Evolutionary conservation across 2,888 invertebrate genomes (phyloP), one percentile per base, ranked within the genome.

Genomic region (Idaea straminata): DNA sequence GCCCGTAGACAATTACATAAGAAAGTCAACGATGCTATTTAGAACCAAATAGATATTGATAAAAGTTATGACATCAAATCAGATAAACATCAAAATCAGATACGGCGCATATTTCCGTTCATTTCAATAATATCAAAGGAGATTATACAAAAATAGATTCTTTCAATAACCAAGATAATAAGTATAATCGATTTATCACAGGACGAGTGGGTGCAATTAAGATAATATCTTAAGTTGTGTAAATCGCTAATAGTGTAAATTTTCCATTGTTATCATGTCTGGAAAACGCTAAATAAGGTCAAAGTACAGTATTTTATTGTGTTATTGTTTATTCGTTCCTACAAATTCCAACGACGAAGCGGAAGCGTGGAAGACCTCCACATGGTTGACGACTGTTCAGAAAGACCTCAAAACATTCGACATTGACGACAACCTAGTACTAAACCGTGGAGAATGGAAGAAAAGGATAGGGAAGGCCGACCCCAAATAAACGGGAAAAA

Each of bases 171-270:
- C 47, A 47, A 47, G 47, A 47, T 47, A 47, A 47, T 47, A 47
- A 47, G 47, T 47, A 47, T 47, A 47, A 47, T 47, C 47, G 47
- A 47, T 47, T 47, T 47, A 47, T 47, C 47, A 47, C 47, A 47
- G 47, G 47, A 47, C 47, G 47, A 47, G 4, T 47, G 7, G 10
- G 47, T 47, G 47, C 47, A 10, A 47, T 47, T 47, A 47, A 10
- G 47, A 47, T 47, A 47, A 47, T 10, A 10, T 47, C 47, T 47
- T 47, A 7, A 47, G 47, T 47, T 47, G 47, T 13, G 47, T 47
- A 47, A 25, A 25, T 25, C 25, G 25, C 25, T 47, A 47, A 10
- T 47, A 47, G 47, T 47, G 5, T 0, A 47, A 47, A 47, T 47
- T 47, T 47, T 47, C 47, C 47, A 47, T 47, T 47, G 47, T 47